A percentile compares a stretch with the other conserved stretches of the same genome.
phyloP scores from a whole-genome alignment of 2,113 vertebrate species.

The Amblyopsis rosae region DNA sequence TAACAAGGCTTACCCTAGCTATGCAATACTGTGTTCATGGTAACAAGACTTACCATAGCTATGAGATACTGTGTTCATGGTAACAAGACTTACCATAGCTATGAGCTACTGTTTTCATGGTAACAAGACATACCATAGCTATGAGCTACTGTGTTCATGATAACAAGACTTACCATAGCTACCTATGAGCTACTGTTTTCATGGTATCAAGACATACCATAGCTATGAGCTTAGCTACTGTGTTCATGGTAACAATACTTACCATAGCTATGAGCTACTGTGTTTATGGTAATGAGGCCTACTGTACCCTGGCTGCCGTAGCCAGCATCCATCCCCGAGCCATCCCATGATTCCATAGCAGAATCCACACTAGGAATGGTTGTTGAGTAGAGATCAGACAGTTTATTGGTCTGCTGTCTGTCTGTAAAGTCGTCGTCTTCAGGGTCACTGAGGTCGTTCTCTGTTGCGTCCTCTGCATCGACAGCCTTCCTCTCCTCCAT shows the following conservation, averaged over 20 bases:
- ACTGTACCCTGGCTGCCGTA: constrained; percentile 87
- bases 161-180: not conserved
- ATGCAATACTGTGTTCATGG: not conserved
- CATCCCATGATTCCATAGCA: constrained; percentile 95
- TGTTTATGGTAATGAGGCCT: constrained; percentile 17
- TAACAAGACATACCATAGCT: constrained; percentile 45
- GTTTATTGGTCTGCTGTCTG: constrained; percentile 85
- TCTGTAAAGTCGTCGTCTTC: constrained; percentile 91
- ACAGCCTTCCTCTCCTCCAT: constrained; percentile 77
- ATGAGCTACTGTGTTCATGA: no score
- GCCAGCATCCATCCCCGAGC: constrained; percentile 86
- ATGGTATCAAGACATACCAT: not conserved
- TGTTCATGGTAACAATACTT: not conserved
- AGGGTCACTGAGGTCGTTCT: constrained; percentile 83
- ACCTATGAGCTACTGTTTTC: not conserved
- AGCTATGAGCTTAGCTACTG: no score
- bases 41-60: constrained; percentile 45
- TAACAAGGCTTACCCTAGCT: not conserved
- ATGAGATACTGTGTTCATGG: no score
- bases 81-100: not conserved
- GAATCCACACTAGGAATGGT: constrained; percentile 91
- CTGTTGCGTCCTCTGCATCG: constrained; percentile 61
- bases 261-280: not conserved
- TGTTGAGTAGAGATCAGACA: constrained; percentile 85
- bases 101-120: not conserved